phyloP scores from a whole-genome alignment of 2,113 vertebrate species.

The Ramphastos sulfuratus region DNA sequence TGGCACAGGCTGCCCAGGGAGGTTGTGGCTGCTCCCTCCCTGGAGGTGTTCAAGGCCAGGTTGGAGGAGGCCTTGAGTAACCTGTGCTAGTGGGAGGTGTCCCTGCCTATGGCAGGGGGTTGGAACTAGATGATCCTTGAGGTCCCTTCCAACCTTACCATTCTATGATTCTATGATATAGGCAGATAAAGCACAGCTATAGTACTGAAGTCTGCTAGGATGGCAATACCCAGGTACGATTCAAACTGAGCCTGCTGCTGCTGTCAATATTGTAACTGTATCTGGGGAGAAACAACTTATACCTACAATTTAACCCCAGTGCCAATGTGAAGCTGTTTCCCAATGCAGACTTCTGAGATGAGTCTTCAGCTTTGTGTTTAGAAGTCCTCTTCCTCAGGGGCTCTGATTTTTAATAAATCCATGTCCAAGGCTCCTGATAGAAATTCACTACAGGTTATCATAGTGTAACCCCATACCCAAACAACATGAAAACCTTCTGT shows the following conservation, averaged over 20 bases:
- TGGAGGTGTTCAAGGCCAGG: no score
- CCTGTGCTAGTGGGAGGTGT: no score
- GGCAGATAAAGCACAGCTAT: background rate
- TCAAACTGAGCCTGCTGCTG: background rate
- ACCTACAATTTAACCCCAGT: background rate
- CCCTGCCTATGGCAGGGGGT: no score
- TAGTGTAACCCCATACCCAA: background rate
- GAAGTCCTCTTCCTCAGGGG: background rate
- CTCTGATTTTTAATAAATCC: background rate
- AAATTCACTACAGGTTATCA: background rate
- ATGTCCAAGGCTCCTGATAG: background rate
- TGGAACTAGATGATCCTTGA: no score
- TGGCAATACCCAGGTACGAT: background rate
- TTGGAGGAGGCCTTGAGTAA: no score
- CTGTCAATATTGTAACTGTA: background rate
- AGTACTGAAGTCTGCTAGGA: background rate
- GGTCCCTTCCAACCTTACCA: no score
- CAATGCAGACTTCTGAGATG: background rate
- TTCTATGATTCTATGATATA: no score
- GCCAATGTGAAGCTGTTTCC: background rate
- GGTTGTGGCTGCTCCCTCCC: no score
- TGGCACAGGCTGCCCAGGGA: no score
- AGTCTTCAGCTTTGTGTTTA: background rate
- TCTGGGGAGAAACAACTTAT: background rate
- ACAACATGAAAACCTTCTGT: background rate